These are phyloP conservation scores for Microplitis demolitor DNA, from an alignment of 1,140 invertebrate species.

Conservation along the genomic window DNA sequence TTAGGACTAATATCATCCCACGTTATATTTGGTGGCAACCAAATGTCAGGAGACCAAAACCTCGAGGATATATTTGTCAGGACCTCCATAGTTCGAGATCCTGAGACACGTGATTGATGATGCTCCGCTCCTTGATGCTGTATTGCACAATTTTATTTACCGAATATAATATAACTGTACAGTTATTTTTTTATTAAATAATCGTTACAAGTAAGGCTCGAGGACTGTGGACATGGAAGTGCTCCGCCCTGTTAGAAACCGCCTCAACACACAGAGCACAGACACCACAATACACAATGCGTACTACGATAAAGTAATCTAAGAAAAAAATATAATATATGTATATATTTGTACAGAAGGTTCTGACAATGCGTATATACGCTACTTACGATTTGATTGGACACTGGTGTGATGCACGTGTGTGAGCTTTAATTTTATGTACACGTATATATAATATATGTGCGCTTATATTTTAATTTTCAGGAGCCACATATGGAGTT, in stretches of 20 bases:
- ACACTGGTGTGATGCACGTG: too few species aligned
- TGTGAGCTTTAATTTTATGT: too few species aligned
- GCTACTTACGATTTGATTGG: too few species aligned
- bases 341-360: too few species aligned
- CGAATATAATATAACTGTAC: slow-evolving; percentile 16
- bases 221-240: not conserved
- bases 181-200: slow-evolving; percentile 1
- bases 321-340: not conserved
- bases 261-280: slow-evolving; percentile 21
- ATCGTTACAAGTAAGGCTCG: slow-evolving; percentile 10
- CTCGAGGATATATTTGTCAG: slow-evolving; percentile 51
- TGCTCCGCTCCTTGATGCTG: too few species aligned
- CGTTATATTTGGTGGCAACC: slow-evolving; percentile 88
- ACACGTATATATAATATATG: too few species aligned
- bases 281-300: slow-evolving; percentile 3
- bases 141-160: not conserved
- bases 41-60: slow-evolving; percentile 84
- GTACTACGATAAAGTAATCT: not conserved
- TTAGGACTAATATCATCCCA: slow-evolving; percentile 86
- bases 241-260: slow-evolving; percentile 19
- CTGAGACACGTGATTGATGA: not conserved
- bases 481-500: too few species aligned
- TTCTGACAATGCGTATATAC: too few species aligned
- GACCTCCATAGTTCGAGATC: slow-evolving; percentile 43
- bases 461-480: too few species aligned